Evolutionary conservation across 2,888 invertebrate genomes (phyloP).

Genomic region (Heliconius cydno): DNA sequence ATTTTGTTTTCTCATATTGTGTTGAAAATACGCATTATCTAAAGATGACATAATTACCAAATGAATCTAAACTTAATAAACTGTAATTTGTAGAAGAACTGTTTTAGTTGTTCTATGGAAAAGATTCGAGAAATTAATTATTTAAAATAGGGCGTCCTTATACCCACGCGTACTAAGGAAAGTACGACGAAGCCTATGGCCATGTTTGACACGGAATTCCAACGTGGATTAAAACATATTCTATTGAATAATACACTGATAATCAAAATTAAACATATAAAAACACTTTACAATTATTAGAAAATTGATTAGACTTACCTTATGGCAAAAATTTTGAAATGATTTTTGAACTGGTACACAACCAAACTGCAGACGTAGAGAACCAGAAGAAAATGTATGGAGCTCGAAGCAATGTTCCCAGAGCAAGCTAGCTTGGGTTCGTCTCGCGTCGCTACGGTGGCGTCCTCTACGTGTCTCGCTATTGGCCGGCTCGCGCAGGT

Average conservation of each 20-base stretch:
- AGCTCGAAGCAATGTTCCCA: conserved; percentile 82
- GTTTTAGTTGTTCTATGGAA: conserved; percentile 74
- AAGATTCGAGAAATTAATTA: conserved; percentile 81
- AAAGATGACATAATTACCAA: conserved; percentile 74
- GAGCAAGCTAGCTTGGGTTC: conserved; percentile 80
- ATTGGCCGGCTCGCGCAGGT: conserved; percentile 69
- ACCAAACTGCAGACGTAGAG: conserved; percentile 84
- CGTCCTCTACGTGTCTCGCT: conserved; percentile 74
- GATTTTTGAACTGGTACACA: conserved; percentile 82
- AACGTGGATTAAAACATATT: conserved; percentile 78
- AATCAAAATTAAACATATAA: conserved; percentile 65
- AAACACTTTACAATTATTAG: conserved; percentile 65
- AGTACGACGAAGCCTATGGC: conserved; percentile 80
- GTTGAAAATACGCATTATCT: conserved; percentile 82
- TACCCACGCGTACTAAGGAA: conserved; percentile 82
- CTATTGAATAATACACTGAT: conserved; percentile 62
- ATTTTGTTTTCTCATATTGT: conserved; percentile 83
- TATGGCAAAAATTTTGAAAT: conserved; percentile 83
- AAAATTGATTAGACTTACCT: conserved; percentile 79
- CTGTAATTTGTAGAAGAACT: conserved; percentile 80
- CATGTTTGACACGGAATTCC: conserved; percentile 83
- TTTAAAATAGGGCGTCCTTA: conserved; percentile 79
- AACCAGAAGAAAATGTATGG: conserved; percentile 84
- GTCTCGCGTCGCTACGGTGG: conserved; percentile 76
- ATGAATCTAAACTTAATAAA: conserved; percentile 71